phyloP scores from a whole-genome alignment of 2,888 invertebrate species.

The Strigamia maritima region DNA sequence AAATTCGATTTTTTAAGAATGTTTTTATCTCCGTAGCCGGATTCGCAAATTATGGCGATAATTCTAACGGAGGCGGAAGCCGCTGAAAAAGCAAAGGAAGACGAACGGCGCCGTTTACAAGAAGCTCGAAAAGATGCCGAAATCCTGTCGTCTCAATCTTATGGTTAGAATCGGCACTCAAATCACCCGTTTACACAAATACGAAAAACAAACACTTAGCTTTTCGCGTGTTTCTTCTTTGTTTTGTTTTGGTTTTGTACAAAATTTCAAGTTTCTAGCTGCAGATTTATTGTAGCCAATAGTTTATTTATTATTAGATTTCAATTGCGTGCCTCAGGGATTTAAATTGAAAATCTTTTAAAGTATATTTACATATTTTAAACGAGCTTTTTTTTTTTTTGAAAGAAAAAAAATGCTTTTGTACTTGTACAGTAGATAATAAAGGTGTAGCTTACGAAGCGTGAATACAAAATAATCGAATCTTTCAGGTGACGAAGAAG shows the following conservation, averaged over 20 bases:
- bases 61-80: conserved; percentile 45
- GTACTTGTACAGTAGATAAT: neutral
- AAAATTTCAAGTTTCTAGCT: neutral
- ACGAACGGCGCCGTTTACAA: conserved; percentile 45
- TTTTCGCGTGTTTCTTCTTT: neutral
- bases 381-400: neutral
- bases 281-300: neutral
- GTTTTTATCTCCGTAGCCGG: conserved; percentile 46
- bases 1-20: neutral
- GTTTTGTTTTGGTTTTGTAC: neutral
- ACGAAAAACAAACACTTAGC: neutral
- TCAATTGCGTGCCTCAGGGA: neutral
- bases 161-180: conserved; percentile 8
- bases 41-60: conserved; percentile 48
- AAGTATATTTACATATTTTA: neutral
- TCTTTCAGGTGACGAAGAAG: conserved; percentile 32
- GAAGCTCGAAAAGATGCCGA: conserved; percentile 49
- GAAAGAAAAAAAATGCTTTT: neutral
- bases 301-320: neutral
- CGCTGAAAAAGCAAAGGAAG: conserved; percentile 46
- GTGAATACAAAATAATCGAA: neutral
- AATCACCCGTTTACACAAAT: neutral
- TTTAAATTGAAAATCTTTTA: neutral
- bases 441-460: neutral
- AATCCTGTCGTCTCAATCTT: conserved; percentile 36